Conservation (phyloP, 2,797 vertebrate genomes). For the Peromyscus melanophrys region DNA sequence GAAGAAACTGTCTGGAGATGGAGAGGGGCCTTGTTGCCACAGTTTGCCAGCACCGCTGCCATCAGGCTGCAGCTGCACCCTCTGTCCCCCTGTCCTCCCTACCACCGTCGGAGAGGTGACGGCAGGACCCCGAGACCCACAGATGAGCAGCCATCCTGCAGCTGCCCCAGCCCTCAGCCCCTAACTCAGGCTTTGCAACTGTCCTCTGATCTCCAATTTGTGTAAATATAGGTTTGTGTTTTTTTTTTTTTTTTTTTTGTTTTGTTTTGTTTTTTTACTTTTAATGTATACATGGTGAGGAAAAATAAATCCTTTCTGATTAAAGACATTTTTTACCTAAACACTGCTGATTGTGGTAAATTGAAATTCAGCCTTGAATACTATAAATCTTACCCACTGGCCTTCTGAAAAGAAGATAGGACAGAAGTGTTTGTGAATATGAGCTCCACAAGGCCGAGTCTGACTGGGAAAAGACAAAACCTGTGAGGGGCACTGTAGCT, state of each 20-base stretch:
- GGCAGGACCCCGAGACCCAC: neutral
- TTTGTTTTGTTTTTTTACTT: too few relatives aligned
- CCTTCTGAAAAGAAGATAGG: slow-evolving; percentile 35
- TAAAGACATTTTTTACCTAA: slow-evolving; percentile 77
- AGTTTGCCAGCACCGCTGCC: slow-evolving; percentile 85
- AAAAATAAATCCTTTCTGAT: slow-evolving; percentile 75
- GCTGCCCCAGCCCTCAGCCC: slow-evolving; percentile 59
- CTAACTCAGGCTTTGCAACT: neutral
- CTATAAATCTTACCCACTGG: slow-evolving; percentile 6
- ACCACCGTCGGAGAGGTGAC: neutral
- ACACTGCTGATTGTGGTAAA: slow-evolving; percentile 57
- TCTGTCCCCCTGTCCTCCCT: neutral
- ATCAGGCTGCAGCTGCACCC: slow-evolving; percentile 60
- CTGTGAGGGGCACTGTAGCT: neutral
- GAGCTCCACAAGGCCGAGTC: neutral
- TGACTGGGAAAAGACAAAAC: neutral
- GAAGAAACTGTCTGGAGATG: slow-evolving; percentile 13
- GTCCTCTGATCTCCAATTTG: slow-evolving; percentile 9
- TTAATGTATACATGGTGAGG: slow-evolving; percentile 69
- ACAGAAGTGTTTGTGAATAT: neutral
- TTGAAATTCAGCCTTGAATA: slow-evolving; percentile 36
- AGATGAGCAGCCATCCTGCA: neutral
- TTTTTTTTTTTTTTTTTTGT: slow-evolving; percentile 25
- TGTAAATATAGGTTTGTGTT: slow-evolving; percentile 58
- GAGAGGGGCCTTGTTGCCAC: slow-evolving; percentile 86